Evolutionary conservation across 30 jellyfish, hydroid and myxozoan species (phyloP), one percentile per base, ranked within the genome.

Genomic region (Pelagia noctiluca): DNA sequence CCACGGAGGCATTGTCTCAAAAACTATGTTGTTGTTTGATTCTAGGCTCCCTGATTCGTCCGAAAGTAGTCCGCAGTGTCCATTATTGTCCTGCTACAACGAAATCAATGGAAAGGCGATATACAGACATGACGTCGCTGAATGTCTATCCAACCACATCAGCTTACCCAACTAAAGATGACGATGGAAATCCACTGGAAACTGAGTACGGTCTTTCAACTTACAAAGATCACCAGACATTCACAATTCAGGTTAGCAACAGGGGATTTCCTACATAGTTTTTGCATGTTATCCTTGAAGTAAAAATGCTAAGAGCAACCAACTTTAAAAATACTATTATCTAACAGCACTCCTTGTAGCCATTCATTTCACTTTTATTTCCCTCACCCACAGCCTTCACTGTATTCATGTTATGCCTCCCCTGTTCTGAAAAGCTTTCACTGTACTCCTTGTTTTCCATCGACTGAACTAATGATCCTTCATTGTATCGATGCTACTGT

Each of bases 81-180:
- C 99, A 95, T 50, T 95, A 71, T 53, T 95, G 99, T 61, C 99
- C 98, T 0, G 75, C 62, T 10, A 95, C 99, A 11, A 86, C 86
- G 37, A 95, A 95, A 57, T 84, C 96, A 31, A 66, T 88, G 85
- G 99, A 95, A 50, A 66, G 98, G 71, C 92, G 97, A 50, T 95
- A 95, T 83, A 85, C 97, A 1, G 99, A 95, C 67, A 75, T 95
- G 97, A 95, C 99, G 31, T 95, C 99, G 29, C 60, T 95, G 74
- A 87, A 90, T 76, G 97, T 97, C 5, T 89, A 76, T 62, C 99
- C 99, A n/a, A 46, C 97, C 29, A 37, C 96, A 21, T 48, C 97
- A 8, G 96, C 90, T 28, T 95, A 95, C 69, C 99, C 99, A 63
- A 95, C 99, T 2, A 95, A 95, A 74, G 99, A 95, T 71, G 98